Percentiles rank a stretch among this genome's conserved stretches.
These are phyloP conservation scores for Papilio dardanus DNA, from an alignment of 1,140 invertebrate genomes.

Conservation along the genomic window DNA sequence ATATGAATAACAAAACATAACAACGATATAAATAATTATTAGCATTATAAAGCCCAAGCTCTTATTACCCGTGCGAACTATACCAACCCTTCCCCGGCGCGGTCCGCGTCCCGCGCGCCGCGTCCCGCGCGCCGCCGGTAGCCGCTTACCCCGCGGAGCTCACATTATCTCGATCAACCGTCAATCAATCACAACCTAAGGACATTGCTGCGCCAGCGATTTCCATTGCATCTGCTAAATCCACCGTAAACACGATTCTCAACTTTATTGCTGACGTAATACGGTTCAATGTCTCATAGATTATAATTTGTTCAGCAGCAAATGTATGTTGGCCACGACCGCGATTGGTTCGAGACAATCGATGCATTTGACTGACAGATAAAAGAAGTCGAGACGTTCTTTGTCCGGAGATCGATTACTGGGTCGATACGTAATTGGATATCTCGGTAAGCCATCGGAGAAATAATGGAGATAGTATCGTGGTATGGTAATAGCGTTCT, in stretches of 20 bases:
- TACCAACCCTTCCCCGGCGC: conserved; percentile 1
- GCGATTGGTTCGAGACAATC: conserved; percentile 67
- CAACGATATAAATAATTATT: conserved; percentile 29
- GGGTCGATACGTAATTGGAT: conserved; percentile 66
- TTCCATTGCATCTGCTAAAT: conserved; percentile 13
- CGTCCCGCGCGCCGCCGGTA: conserved; percentile 48
- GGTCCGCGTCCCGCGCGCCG: background rate
- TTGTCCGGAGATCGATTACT: conserved; percentile 72
- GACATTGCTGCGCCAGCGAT: conserved; percentile 49
- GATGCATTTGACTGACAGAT: conserved; percentile 72
- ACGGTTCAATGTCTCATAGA: background rate
- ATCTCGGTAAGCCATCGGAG: conserved; percentile 51
- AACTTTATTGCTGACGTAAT: conserved; percentile 31
- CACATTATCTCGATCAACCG: conserved; percentile 67
- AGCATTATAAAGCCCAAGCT: background rate
- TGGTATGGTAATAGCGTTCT: conserved; percentile 31
- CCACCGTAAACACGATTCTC: background rate
- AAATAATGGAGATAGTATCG: conserved; percentile 55
- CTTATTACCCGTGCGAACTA: conserved; percentile 29
- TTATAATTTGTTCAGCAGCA: conserved; percentile 19
- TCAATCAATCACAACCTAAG: conserved; percentile 67
- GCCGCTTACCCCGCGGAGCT: conserved; percentile 60
- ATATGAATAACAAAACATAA: background rate
- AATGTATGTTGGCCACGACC: conserved; percentile 43
- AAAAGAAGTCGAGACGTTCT: conserved; percentile 72